A percentile compares a stretch with the other conserved stretches of the same genome.
Conservation (phyloP, 2,797 vertebrate species). For the Falco columbarius region DNA sequence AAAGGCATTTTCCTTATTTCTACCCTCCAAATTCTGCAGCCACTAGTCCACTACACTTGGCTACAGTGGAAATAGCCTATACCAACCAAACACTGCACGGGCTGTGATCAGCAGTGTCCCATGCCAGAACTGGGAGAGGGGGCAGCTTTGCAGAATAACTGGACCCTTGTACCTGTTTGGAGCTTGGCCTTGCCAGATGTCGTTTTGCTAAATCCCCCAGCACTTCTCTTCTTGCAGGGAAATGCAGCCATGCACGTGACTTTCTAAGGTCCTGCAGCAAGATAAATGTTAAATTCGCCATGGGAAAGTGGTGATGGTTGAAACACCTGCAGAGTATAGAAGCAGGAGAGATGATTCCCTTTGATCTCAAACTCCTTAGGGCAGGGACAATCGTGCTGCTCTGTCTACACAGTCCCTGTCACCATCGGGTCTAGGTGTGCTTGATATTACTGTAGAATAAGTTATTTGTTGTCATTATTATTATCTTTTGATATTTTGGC, state of each 20-base stretch:
- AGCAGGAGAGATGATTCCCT: background rate
- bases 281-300: background rate
- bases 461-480: background rate
- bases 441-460: background rate
- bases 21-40: background rate
- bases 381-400: background rate
- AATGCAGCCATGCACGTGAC: accelerated
- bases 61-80: background rate
- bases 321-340: background rate
- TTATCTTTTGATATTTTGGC: background rate
- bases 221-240: background rate
- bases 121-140: background rate
- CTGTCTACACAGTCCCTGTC: background rate
- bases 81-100: background rate
- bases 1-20: background rate
- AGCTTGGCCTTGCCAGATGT: background rate
- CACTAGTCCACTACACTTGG: background rate
- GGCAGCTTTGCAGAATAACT: background rate
- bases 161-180: background rate
- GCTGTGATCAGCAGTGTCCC: background rate
- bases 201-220: background rate
- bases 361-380: background rate
- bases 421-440: background rate
- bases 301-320: background rate
- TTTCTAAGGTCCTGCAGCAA: background rate